phyloP scores from a whole-genome alignment of 2,113 vertebrate species.

The Athene noctua region DNA sequence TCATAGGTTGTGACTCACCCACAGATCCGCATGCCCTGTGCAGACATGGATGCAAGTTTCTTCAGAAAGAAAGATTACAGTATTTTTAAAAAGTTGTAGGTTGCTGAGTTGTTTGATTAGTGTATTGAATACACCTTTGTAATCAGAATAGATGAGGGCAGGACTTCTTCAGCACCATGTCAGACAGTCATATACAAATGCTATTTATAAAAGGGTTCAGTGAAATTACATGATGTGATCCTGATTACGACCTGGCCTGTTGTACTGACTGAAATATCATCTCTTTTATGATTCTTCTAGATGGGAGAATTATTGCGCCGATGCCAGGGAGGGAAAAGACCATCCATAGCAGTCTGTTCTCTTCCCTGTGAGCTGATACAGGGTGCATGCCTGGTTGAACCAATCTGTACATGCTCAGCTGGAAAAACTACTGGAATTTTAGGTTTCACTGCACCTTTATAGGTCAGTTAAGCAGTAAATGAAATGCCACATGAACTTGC shows the following conservation, averaged over 20 bases:
- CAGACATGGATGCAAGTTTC: background rate
- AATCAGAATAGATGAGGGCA: background rate
- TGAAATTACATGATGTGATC: background rate
- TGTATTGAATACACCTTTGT: background rate
- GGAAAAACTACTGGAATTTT: background rate
- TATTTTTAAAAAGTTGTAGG: background rate
- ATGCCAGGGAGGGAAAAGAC: background rate
- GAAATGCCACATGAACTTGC: background rate
- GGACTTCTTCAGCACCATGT: background rate
- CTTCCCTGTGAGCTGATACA: background rate
- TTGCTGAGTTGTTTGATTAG: background rate
- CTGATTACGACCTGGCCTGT: background rate
- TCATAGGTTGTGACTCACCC: background rate
- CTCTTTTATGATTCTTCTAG: background rate
- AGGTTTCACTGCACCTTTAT: background rate
- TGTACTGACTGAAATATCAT: constrained; percentile 3
- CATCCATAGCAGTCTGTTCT: background rate
- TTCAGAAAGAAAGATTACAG: background rate
- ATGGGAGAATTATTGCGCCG: background rate
- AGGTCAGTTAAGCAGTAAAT: background rate
- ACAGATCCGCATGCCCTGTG: background rate
- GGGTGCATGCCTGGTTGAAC: background rate
- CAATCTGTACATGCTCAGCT: background rate
- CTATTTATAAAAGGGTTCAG: constrained; percentile 14
- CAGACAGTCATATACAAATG: background rate